Evolutionary conservation across 2,797 vertebrate species (phyloP), one percentile per base, ranked within the genome.

Genomic region (Poeciliopsis presidionis): DNA sequence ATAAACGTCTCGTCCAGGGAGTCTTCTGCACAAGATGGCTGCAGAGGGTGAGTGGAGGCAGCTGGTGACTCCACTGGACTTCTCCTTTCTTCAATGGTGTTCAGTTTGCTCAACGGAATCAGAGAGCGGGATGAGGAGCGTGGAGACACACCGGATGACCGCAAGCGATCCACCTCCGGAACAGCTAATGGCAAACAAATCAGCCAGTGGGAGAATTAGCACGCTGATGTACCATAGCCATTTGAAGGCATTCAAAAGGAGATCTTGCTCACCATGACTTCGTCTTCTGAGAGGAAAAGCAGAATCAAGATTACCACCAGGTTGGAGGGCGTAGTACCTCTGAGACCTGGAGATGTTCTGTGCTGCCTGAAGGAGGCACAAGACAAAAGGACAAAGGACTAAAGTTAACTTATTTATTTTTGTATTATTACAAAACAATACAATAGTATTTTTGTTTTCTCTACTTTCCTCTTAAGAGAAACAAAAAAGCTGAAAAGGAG

Each of bases 251-350:
- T 43, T 7, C 9, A 43, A 43, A 43, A 25, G 22, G 25, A 69
- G n/a, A 43, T 20, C 28, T 1, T 36, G 11, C 85, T 77, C 95
- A 96, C 91, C 91, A 46, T 90, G 94, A 87, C 89, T 92, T 51
- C 86, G 74, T 88, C 95, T 96, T 75, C 94, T 95, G 82, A 95
- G 95, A 81, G 90, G 89, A 53, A 96, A 93, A 73, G 92, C 95
- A 30, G 96, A 93, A 81, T 96, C 95, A 46, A 97, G 94, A 81
- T 95, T 96, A n/a, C 95, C 93, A 28, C 97, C 96, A 81, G 96
- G 94, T 75, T 97, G 97, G 78, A 98, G 96, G 45, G 97, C 98
- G 84, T 94, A 88, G 94, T 95, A 88, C 94, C 90, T 94, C 87
- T 96, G 84, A 88, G 93, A 85, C 89, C 77, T 90, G 84, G 92